These are phyloP conservation scores for Cygnus buccinator DNA, from an alignment of 2,113 vertebrate genomes.

Conservation along the genomic window DNA sequence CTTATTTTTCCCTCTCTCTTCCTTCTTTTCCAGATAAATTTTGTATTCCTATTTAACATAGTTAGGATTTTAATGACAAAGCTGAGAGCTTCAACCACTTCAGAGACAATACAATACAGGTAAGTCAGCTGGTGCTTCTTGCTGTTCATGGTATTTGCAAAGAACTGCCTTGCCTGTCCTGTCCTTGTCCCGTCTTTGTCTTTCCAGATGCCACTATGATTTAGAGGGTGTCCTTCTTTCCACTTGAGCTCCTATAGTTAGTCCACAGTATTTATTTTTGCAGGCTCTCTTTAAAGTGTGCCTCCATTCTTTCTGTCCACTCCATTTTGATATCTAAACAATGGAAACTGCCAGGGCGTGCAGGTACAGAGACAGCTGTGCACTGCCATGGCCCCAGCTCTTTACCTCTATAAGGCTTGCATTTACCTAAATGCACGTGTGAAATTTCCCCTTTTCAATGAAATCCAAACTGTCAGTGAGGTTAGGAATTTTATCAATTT, in stretches of 20 bases:
- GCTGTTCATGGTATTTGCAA: neutral
- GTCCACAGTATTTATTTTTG: neutral
- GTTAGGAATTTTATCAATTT: neutral
- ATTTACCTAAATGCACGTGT: fast-evolving
- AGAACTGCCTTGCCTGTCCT: neutral
- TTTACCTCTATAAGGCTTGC: neutral
- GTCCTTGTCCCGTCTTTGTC: neutral
- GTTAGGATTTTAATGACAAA: conserved; percentile 98
- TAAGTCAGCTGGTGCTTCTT: conserved; percentile 54
- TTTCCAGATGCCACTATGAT: neutral
- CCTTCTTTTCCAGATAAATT: conserved; percentile 89
- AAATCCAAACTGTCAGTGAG: neutral
- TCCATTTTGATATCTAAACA: neutral
- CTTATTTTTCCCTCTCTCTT: neutral
- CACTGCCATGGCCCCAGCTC: neutral
- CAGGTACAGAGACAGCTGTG: neutral
- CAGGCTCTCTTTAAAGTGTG: neutral
- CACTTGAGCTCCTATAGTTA: neutral
- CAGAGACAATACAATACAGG: conserved; percentile 98
- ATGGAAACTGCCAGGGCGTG: neutral
- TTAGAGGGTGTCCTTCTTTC: neutral
- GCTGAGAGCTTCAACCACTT: conserved; percentile 93
- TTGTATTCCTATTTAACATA: conserved; percentile 98
- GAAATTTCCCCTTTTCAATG: neutral
- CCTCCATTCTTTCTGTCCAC: neutral